Evolutionary conservation across 2,113 vertebrate genomes (phyloP), one percentile per base, ranked within the genome.

Genomic region (Trematomus loennbergii): DNA sequence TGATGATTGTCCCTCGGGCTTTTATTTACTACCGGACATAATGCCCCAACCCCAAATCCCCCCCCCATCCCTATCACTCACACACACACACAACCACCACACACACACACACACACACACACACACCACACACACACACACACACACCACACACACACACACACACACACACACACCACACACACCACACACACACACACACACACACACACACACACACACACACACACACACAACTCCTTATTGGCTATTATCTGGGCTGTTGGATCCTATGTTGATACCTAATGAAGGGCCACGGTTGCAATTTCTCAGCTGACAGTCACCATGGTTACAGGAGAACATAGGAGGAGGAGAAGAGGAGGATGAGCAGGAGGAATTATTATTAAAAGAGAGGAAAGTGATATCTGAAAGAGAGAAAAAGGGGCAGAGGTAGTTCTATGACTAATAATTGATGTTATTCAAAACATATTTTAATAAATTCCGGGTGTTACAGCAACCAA

Each of bases 161-260:
- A 60, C 67, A 62, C 81, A 84, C 78, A 20, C 65, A 72, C 81
- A 45, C 46, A 54, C 48, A 52, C 62, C 50, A 61, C 59, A 72
- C 75, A 54, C 70, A 61, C 78, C n/a, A n/a, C 50, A 45, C 46
- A 54, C 48, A 52, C 62, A 63, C 50, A 61, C 59, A 72, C 75
- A 54, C 70, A 61, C 78, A 82, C 80, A 22, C 70, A 73, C 76
- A 54, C 22, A 10, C n/a, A 77, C 68, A 86, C 25, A 79, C 69
- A 82, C 82, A 86, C 75, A 78, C 73, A 70, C 69, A 75, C 65
- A 15, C 58, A 68, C 82, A 81, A 59, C 45, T 72, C 93, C 96
- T 97, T 98, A 97, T 97, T 97, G 96, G 96, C 97, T 96, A 98
- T 99, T 98, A 98, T 98, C 96, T 97, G 95, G 95, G 95, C 96